These are phyloP conservation scores for Luperina testacea DNA, from an alignment of 2,888 invertebrate species.

Conservation along the genomic window DNA sequence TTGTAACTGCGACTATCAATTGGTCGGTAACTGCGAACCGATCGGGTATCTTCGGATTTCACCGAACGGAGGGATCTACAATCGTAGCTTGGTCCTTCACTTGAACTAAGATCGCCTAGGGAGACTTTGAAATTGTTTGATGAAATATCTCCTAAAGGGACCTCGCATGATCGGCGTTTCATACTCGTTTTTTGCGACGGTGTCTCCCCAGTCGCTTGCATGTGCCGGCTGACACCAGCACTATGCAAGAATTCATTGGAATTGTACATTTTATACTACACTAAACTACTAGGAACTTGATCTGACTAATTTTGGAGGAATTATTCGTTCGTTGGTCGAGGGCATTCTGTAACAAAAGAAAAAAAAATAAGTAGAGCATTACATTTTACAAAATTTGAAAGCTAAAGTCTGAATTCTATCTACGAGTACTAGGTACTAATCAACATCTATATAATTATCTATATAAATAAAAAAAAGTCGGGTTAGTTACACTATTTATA, in stretches of 20 bases:
- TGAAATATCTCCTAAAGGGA: slow-evolving; percentile 86
- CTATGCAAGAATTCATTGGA: slow-evolving; percentile 87
- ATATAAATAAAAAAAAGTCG: too few relatives aligned
- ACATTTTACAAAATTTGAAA: not conserved
- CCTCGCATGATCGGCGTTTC: slow-evolving; percentile 87
- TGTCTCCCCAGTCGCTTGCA: slow-evolving; percentile 87
- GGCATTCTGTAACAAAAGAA: slow-evolving; percentile 84
- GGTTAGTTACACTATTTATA: too few relatives aligned
- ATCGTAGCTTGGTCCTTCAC: slow-evolving; percentile 81
- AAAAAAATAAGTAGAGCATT: slow-evolving; percentile 12
- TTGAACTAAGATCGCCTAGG: slow-evolving; percentile 81
- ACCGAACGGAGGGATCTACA: slow-evolving; percentile 82
- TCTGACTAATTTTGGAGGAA: slow-evolving; percentile 87
- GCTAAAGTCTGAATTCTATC: not conserved
- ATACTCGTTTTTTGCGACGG: slow-evolving; percentile 87
- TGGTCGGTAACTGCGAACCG: slow-evolving; percentile 81
- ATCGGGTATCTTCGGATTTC: slow-evolving; percentile 82
- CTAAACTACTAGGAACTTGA: slow-evolving; percentile 86
- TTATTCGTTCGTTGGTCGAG: slow-evolving; percentile 80
- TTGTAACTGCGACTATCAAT: slow-evolving; percentile 87
- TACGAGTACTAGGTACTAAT: not conserved
- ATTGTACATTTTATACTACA: slow-evolving; percentile 83
- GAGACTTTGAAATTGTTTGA: slow-evolving; percentile 88
- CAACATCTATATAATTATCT: too few relatives aligned
- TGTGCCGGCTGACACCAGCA: slow-evolving; percentile 87